Percentiles rank a stretch among this genome's conserved stretches.
These are phyloP conservation scores for Noctua janthe DNA, from an alignment of 2,888 invertebrate genomes.

Conservation along the genomic window DNA sequence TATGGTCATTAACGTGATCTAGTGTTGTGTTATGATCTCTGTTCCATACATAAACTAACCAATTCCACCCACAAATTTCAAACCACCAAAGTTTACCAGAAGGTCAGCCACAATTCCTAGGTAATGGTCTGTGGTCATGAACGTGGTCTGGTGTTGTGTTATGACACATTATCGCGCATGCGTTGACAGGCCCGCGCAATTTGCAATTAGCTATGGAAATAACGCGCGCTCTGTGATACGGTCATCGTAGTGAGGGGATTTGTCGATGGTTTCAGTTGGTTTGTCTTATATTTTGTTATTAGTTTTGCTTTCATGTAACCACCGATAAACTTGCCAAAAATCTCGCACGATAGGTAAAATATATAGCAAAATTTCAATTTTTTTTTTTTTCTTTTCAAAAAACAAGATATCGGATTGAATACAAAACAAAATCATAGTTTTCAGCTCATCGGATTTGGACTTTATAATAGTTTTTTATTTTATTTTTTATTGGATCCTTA, in stretches of 20 bases:
- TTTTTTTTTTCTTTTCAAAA: background rate
- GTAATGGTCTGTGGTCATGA: slow-evolving; percentile 59
- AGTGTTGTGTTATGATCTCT: background rate
- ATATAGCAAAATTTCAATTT: too few relatives aligned
- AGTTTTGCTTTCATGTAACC: background rate
- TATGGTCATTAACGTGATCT: background rate
- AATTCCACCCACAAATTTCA: slow-evolving; percentile 42
- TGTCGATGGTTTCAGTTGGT: slow-evolving; percentile 24
- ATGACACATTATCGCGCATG: slow-evolving; percentile 88
- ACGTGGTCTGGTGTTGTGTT: slow-evolving; percentile 73
- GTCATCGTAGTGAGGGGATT: slow-evolving; percentile 71
- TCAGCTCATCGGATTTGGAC: background rate
- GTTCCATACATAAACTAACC: slow-evolving; percentile 4
- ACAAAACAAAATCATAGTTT: background rate
- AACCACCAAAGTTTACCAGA: slow-evolving; percentile 53
- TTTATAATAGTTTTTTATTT: too few relatives aligned
- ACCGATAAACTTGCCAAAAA: background rate
- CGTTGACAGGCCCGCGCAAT: slow-evolving; percentile 87
- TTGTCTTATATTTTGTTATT: background rate
- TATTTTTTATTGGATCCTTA: background rate
- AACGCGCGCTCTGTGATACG: slow-evolving; percentile 76
- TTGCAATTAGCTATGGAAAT: slow-evolving; percentile 90
- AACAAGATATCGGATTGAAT: background rate
- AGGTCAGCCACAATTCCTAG: slow-evolving; percentile 70
- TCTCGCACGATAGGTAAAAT: too few relatives aligned